These are phyloP conservation scores for Sceloporus undulatus DNA, from an alignment of 2,113 vertebrate species.

Conservation along the genomic window DNA sequence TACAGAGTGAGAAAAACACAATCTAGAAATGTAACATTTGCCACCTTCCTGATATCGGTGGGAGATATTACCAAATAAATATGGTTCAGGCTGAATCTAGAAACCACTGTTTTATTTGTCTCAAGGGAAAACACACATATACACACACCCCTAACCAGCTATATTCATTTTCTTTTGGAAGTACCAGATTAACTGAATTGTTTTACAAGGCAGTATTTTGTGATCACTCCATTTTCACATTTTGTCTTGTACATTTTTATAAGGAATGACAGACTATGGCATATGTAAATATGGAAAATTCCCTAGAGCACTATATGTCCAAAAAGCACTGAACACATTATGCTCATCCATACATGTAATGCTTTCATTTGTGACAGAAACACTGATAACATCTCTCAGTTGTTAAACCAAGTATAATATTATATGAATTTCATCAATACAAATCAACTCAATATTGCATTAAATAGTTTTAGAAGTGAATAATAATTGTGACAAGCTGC, in stretches of 20 bases:
- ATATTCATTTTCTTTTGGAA: slow-evolving; percentile 4
- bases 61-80: neutral
- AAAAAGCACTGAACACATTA: slow-evolving; percentile 44
- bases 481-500: slow-evolving; percentile 44
- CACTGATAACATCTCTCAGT: slow-evolving; percentile 38
- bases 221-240: neutral
- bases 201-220: slow-evolving; percentile 31
- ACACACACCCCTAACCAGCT: neutral
- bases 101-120: neutral
- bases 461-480: slow-evolving; percentile 48
- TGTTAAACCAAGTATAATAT: slow-evolving; percentile 61
- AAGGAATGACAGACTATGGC: slow-evolving; percentile 29
- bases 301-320: slow-evolving; percentile 32
- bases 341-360: slow-evolving; percentile 20
- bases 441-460: slow-evolving; percentile 56
- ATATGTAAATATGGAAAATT: slow-evolving; percentile 39
- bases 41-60: neutral
- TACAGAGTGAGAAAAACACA: too few relatives aligned
- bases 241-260: slow-evolving; percentile 12
- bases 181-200: neutral
- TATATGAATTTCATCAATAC: slow-evolving; percentile 43
- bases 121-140: neutral
- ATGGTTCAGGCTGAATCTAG: neutral
- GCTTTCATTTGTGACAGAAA: slow-evolving; percentile 51
- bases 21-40: neutral